Evolutionary conservation across 2,888 invertebrate species (phyloP).

Genomic region (Calephelis perditalis): DNA sequence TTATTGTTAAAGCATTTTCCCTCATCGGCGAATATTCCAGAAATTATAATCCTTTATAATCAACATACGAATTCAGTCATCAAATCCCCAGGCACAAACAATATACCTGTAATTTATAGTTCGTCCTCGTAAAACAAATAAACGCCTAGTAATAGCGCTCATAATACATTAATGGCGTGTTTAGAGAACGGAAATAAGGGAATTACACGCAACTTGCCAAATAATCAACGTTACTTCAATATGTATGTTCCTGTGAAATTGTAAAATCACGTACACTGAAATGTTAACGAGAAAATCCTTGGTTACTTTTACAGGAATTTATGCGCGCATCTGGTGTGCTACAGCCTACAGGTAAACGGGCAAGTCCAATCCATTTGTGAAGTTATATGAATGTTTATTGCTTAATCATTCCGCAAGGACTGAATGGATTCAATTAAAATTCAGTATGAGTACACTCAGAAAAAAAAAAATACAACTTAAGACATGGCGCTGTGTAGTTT

Average conservation of each 20-base stretch:
- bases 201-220: constrained; percentile 8
- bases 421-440: too few species aligned
- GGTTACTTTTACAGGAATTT: too few species aligned
- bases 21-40: neutral
- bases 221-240: constrained; percentile 8
- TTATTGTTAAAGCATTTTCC: neutral
- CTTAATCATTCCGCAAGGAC: too few species aligned
- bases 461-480: too few species aligned
- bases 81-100: neutral
- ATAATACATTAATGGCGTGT: constrained; percentile 8
- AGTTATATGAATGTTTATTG: too few species aligned
- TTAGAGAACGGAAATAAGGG: constrained; percentile 9
- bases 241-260: neutral
- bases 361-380: too few species aligned
- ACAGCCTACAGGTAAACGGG: too few species aligned
- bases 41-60: neutral
- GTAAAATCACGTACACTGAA: neutral
- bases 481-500: too few species aligned
- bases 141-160: constrained; percentile 6
- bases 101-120: neutral
- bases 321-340: too few species aligned
- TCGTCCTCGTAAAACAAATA: constrained; percentile 5
- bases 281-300: too few species aligned
- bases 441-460: too few species aligned
- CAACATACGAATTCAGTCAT: neutral